Conservation (phyloP, 2,113 vertebrate species). For the Crocuta crocuta region DNA sequence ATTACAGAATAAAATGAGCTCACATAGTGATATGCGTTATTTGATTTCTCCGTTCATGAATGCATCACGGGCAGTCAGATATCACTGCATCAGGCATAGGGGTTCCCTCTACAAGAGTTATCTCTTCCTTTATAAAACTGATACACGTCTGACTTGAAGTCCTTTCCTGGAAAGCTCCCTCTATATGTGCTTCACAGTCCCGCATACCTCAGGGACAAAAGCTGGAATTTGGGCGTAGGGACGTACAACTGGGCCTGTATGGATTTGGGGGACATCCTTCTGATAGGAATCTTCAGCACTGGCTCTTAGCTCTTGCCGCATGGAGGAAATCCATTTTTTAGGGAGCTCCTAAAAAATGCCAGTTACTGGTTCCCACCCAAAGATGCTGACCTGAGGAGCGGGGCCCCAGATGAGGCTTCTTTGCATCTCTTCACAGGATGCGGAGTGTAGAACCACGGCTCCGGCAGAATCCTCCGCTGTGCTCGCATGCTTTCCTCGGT, state of each 20-base stretch:
- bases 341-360: too few relatives aligned
- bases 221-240: background rate
- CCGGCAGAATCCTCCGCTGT: background rate
- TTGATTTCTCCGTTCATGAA: background rate
- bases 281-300: rapidly evolving
- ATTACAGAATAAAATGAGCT: background rate
- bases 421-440: background rate
- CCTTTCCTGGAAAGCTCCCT: background rate
- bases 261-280: rapidly evolving
- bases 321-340: rapidly evolving
- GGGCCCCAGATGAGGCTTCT: background rate
- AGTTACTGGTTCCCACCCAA: rapidly evolving
- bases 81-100: rapidly evolving
- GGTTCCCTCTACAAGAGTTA: background rate
- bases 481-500: rapidly evolving
- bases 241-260: rapidly evolving
- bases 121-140: background rate
- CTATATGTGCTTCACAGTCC: rapidly evolving
- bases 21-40: too few relatives aligned
- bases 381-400: rapidly evolving
- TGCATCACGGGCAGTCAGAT: rapidly evolving
- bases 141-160: background rate
- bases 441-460: rapidly evolving
- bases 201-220: rapidly evolving
- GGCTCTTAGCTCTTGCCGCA: background rate